Base-by-base conservation (phyloP, 2,888 invertebrate species). In the Heliconius charithonia region DNA sequence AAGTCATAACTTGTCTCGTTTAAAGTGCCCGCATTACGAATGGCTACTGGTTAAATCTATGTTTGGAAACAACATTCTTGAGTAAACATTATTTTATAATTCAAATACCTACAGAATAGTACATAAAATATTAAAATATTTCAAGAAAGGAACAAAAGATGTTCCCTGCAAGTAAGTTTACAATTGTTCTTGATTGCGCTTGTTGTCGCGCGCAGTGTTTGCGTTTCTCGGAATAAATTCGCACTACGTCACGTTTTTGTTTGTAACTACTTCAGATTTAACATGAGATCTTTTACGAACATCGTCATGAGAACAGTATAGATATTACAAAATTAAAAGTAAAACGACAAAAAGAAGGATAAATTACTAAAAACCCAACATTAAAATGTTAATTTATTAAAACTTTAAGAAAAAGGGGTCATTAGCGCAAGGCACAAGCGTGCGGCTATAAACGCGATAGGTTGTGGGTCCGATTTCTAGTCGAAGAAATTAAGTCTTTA, bases 121-220 rank as follows among this genome's bases (percentile, higher is more conserved):
- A 59, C 25, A 74, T 62, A 74, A 74, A 74, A 74, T 62, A 65
- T 41, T 22, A 63, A 62, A 65, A 41, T 74, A 63, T 74, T 45
- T 74, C 63, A 65, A 65, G 74, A 65, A 63, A 65, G 62, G 27
- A 62, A 63, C 62, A 63, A 45, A 69, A 78, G 59, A 73, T 78
- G 67, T 78, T 78, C 67, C 45, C 73, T 74, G 27, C 73, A 37
- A 67, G 72, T 59, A 72, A 78, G 77, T 74, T 78, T 37, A 72
- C 77, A 78, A 78, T 66, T 67, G 74, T 72, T 78, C 72, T 41
- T 77, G 77, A 77, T 73, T 77, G 77, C 77, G 77, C 77, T 67
- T 78, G 74, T 77, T 77, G 74, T 77, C 72, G 65, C 62, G 66
- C 27, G 65, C 71, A 66, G 37, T 72, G 65, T 77, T 77, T 77